A percentile compares a stretch with the other conserved stretches of the same genome.
These are phyloP conservation scores for Accipiter cooperii DNA, from an alignment of 2,113 vertebrate genomes.

Conservation along the genomic window DNA sequence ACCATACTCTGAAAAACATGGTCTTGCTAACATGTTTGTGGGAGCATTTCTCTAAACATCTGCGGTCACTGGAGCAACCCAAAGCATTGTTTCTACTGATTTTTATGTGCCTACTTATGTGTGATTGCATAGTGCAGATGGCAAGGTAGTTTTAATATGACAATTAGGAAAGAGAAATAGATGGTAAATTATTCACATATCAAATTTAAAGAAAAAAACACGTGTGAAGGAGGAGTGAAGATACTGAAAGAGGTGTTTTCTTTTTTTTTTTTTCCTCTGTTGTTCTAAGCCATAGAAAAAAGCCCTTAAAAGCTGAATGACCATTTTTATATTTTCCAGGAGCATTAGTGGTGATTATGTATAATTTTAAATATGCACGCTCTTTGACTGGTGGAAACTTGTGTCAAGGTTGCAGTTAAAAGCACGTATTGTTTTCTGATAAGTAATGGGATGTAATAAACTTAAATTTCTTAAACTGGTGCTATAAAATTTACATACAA, in stretches of 20 bases:
- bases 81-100: background rate
- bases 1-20: background rate
- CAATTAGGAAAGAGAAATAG: background rate
- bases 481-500: background rate
- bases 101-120: background rate
- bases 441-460: background rate
- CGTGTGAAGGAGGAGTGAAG: background rate
- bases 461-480: background rate
- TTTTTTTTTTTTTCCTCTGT: background rate
- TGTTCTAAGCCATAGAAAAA: background rate
- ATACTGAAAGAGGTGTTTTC: background rate
- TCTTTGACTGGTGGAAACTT: background rate
- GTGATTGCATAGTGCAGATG: background rate
- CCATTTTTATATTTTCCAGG: background rate
- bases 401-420: background rate
- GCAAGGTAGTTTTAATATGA: background rate
- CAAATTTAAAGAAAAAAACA: background rate
- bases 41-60: background rate
- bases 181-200: background rate
- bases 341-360: background rate
- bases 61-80: slow-evolving; percentile 20
- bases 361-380: background rate
- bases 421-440: background rate
- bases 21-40: background rate
- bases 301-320: background rate